Evolutionary conservation across 2,797 vertebrate genomes (phyloP), one percentile per base, ranked within the genome.

Genomic region (Enteromius mattozi): DNA sequence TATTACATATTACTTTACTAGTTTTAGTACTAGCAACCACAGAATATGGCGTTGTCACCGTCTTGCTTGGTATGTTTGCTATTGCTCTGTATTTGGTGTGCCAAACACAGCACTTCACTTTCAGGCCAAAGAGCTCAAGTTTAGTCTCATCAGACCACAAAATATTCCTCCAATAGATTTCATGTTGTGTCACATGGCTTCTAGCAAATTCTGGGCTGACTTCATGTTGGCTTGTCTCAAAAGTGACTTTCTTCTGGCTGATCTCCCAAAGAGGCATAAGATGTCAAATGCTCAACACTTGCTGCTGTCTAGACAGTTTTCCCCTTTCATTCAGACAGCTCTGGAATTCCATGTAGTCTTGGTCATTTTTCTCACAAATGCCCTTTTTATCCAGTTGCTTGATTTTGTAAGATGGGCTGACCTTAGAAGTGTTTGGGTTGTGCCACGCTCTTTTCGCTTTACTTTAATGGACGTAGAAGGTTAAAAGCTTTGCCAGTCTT

Each of bases 141-240:
- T 72, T 51, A 54, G 33, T 49, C 61, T 85, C 72, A n/a, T 54
- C 82, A 59, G 63, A 77, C 82, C 74, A 45, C 63, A 69, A 21
- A 40, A 54, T 30, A 66, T 83, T 24, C n/a, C 30, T 66, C 33
- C 14, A 74, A 27, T 42, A 54, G 47, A 47, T 45, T 54, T 76
- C 12, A 17, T 35, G 33, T 78, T 77, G 56, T 69, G 63, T 78
- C 47, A 69, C 24, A 81, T 33, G 51, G 51, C 51, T 81, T 81
- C 37, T 27, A 74, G 54, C 54, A 16, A 45, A 82, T 82, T 63
- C 72, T 14, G 42, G 21, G 47, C 63, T 82, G 69, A 82, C 69
- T 51, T 68, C 6, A 68, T 42, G n/a, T 68, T 24, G 21, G 27
- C 49, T 14, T 74, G 51, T 74, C 69, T 74, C 9, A 82, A 63